phyloP scores from a whole-genome alignment of 2,888 invertebrate species.

The Xiphydria camelus region DNA sequence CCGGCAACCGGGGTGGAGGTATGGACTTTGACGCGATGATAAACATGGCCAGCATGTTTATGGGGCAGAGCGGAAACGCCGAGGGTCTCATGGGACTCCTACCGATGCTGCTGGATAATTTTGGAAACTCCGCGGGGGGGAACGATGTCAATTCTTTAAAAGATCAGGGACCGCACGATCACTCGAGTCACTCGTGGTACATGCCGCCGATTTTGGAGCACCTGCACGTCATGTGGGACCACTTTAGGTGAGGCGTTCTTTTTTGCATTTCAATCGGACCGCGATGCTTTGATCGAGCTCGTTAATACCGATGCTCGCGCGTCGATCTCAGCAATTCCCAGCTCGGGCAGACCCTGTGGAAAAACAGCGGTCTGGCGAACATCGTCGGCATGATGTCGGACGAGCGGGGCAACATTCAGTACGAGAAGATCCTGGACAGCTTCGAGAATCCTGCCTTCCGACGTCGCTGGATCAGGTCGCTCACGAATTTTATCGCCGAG shows the following conservation, averaged over 20 bases:
- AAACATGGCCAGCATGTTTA: conserved; percentile 43
- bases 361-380: conserved; percentile 72
- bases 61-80: conserved; percentile 53
- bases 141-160: conserved; percentile 64
- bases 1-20: conserved; percentile 20
- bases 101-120: conserved; percentile 70
- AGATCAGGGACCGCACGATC: conserved; percentile 67
- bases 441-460: conserved; percentile 81
- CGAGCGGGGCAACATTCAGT: conserved; percentile 71
- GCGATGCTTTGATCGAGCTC: too few species aligned
- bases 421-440: conserved; percentile 73
- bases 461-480: conserved; percentile 77
- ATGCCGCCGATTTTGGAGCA: conserved; percentile 73
- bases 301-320: too few species aligned
- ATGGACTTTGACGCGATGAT: conserved; percentile 45
- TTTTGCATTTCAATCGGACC: too few species aligned
- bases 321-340: conserved; percentile 68
- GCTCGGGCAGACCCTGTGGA: conserved; percentile 73
- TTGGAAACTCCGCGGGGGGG: conserved; percentile 67
- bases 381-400: conserved; percentile 72
- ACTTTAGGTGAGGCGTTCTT: conserved; percentile 67
- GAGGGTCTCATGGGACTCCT: conserved; percentile 65
- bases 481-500: conserved; percentile 75
- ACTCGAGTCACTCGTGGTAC: conserved; percentile 70
- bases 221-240: conserved; percentile 75